Evolutionary conservation across 2,113 vertebrate genomes (phyloP), one percentile per base, ranked within the genome.

Genomic region (Limnothrissa miodon): DNA sequence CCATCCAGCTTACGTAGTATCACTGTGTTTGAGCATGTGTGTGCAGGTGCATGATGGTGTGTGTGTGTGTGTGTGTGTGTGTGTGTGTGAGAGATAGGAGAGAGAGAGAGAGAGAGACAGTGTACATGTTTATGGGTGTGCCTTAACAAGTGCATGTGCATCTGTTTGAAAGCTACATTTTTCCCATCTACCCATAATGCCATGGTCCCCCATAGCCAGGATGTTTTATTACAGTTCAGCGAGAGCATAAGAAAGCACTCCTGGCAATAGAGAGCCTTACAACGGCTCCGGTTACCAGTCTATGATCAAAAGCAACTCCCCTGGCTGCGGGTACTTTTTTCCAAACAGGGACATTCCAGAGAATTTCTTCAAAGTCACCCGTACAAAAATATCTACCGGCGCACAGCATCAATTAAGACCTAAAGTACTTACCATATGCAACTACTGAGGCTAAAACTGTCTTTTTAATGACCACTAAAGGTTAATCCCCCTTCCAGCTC

Each of bases 281-380:
- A 23, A 51, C 70, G 48, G 53, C 51, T 80, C 33, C 45, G 25
- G 48, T 81, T 87, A 83, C 82, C 48, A 81, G 39, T 62, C 83
- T 45, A 25, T 82, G 86, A 80, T 78, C 82, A 83, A 83, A 81
- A 66, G 13, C 9, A 33, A 70, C 33, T 29, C 78, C 51, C 44
- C 81, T 44, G 9, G 36, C 44, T 70, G 36, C 25, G 44, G 66
- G 46, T n/a, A 0, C 15, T 70, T 70, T 45, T 8, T 62, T 33
- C 25, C 29, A 29, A 70, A 17, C 62, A 33, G 62, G 62, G 29
- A 70, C 42, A 45, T 82, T 82, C 66, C 66, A 82, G 23, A 81
- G 36, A 81, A 56, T 33, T 79, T 21, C 42, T 82, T 78, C 59
- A 48, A 70, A 70, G 62, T 15, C 29, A 13, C 25, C 62, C 11